Percentiles rank a stretch among this genome's conserved stretches.
Conservation (phyloP, 2,797 vertebrate species). For the Coendou prehensilis region DNA sequence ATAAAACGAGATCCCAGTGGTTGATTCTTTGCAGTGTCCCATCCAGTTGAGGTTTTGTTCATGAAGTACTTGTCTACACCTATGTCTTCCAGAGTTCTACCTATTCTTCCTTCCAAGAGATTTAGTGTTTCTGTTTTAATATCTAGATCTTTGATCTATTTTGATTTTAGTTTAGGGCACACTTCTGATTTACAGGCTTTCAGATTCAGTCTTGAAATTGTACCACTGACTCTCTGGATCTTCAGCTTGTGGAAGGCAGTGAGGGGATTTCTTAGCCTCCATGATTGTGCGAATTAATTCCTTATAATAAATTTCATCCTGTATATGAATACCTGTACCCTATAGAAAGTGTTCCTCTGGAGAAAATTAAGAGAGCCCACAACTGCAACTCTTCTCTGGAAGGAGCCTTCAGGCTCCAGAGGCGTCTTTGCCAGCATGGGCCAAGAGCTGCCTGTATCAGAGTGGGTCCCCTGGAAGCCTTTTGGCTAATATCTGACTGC, state of each 20-base stretch:
- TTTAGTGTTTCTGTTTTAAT: background rate
- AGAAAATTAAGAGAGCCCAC: background rate
- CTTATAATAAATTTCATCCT: background rate
- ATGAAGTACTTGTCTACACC: background rate
- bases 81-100: background rate
- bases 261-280: background rate
- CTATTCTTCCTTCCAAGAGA: background rate
- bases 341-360: background rate
- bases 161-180: background rate
- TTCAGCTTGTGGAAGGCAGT: background rate
- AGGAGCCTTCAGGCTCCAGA: accelerated
- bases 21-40: background rate
- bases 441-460: background rate
- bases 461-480: accelerated
- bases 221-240: background rate
- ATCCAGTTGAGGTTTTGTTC: no score
- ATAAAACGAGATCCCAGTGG: background rate
- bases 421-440: accelerated
- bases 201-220: background rate
- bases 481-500: background rate
- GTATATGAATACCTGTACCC: no score
- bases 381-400: background rate
- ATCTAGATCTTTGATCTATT: background rate
- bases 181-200: background rate
- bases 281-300: background rate